phyloP scores from a whole-genome alignment of 2,113 vertebrate species.

The Pagrus major region DNA sequence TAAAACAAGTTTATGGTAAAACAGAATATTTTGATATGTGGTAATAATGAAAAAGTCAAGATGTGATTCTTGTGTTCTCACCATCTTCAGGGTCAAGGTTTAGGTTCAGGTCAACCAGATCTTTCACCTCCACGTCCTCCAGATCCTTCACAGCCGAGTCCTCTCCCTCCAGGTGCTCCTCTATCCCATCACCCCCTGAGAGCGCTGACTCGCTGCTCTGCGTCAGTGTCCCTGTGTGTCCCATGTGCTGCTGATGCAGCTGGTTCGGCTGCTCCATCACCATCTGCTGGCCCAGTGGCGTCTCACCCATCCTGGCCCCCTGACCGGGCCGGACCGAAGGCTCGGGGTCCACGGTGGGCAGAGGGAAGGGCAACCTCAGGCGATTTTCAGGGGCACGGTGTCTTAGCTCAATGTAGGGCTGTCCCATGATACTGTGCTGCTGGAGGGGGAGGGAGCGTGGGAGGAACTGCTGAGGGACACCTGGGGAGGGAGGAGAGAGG shows the following conservation, averaged over 20 bases:
- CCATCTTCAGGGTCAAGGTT: constrained; percentile 92
- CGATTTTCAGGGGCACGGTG: constrained; percentile 91
- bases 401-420: constrained; percentile 94
- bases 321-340: constrained; percentile 59
- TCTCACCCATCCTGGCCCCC: constrained; percentile 78
- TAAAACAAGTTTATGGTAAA: neutral
- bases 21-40: too few relatives aligned
- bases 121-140: constrained; percentile 96
- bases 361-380: constrained; percentile 85
- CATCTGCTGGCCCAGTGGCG: constrained; percentile 77
- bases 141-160: constrained; percentile 95
- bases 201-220: constrained; percentile 74
- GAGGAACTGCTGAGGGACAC: constrained; percentile 88
- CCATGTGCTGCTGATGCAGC: constrained; percentile 69
- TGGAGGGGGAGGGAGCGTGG: constrained; percentile 87
- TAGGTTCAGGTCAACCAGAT: constrained; percentile 96
- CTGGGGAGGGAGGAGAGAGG: constrained; percentile 39
- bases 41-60: neutral
- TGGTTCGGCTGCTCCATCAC: constrained; percentile 84
- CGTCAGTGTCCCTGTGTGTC: constrained; percentile 4
- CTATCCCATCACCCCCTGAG: constrained; percentile 82
- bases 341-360: constrained; percentile 18
- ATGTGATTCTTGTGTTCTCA: neutral
- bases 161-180: constrained; percentile 93
- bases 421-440: constrained; percentile 94